Conservation (phyloP, 2,797 vertebrate species). For the Mus caroli region DNA sequence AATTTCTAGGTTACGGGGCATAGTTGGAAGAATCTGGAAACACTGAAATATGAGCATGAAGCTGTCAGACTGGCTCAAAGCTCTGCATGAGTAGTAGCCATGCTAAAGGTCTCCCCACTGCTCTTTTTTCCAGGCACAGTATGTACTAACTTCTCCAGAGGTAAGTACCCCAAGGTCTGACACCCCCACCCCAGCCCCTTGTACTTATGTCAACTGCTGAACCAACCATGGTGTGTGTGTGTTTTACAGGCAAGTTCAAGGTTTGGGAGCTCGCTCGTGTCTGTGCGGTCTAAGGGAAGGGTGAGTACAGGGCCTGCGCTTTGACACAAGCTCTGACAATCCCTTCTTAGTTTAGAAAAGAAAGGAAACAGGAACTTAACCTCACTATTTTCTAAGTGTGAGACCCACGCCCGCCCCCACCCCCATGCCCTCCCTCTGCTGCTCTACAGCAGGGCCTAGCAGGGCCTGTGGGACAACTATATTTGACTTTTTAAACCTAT, state of each 20-base stretch:
- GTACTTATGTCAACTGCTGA: not conserved
- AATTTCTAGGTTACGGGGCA: not conserved
- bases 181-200: not conserved
- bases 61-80: not conserved
- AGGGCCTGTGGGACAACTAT: not conserved
- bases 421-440: not conserved
- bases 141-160: conserved; percentile 89
- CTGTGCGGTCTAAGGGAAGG: conserved; percentile 86
- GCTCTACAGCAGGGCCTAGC: not conserved
- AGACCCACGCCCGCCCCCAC: no score
- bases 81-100: accelerated
- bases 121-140: conserved; percentile 85
- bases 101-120: not conserved
- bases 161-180: conserved; percentile 81
- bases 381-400: not conserved
- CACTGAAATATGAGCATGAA: no score
- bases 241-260: conserved; percentile 87
- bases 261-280: conserved; percentile 87
- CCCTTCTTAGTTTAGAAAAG: not conserved
- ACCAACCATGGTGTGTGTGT: not conserved
- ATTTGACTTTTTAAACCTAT: not conserved
- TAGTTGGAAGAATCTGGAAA: not conserved
- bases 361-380: not conserved
- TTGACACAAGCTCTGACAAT: not conserved
- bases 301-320: conserved; percentile 70